Evolutionary conservation across 2,888 invertebrate species (phyloP).

Genomic region (Sarcophaga variegata): DNA sequence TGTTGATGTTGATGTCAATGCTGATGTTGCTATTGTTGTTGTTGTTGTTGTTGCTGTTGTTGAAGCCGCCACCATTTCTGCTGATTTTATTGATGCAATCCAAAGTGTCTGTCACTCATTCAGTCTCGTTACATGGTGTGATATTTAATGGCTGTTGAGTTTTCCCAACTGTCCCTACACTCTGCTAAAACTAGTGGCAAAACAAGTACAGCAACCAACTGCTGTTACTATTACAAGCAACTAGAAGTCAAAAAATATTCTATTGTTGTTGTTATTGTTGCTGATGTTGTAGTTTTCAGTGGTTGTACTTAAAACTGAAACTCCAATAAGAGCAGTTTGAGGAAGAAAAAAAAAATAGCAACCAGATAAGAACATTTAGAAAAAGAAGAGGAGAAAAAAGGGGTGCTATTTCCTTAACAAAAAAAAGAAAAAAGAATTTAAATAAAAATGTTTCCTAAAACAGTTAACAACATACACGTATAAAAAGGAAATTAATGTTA

Average conservation of each 20-base stretch:
- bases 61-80: slow-evolving; percentile 21
- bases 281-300: slow-evolving; percentile 8
- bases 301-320: slow-evolving; percentile 43
- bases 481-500: slow-evolving; percentile 30
- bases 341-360: background rate
- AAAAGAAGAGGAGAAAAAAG: background rate
- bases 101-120: slow-evolving; percentile 35
- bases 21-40: slow-evolving; percentile 9
- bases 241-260: background rate
- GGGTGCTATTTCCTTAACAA: slow-evolving; percentile 9
- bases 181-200: slow-evolving; percentile 15
- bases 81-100: slow-evolving; percentile 21
- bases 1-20: slow-evolving; percentile 24
- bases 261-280: background rate
- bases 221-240: background rate
- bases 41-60: background rate
- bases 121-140: slow-evolving; percentile 58
- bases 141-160: slow-evolving; percentile 67
- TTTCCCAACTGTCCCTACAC: slow-evolving; percentile 55
- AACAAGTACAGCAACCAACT: background rate
- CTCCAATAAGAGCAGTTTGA: background rate
- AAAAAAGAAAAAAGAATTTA: background rate
- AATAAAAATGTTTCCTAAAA: background rate
- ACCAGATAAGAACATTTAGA: background rate
- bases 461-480: slow-evolving; percentile 14